Base-by-base conservation (phyloP, 2,113 vertebrate species). In the Actenoides hombroni region DNA sequence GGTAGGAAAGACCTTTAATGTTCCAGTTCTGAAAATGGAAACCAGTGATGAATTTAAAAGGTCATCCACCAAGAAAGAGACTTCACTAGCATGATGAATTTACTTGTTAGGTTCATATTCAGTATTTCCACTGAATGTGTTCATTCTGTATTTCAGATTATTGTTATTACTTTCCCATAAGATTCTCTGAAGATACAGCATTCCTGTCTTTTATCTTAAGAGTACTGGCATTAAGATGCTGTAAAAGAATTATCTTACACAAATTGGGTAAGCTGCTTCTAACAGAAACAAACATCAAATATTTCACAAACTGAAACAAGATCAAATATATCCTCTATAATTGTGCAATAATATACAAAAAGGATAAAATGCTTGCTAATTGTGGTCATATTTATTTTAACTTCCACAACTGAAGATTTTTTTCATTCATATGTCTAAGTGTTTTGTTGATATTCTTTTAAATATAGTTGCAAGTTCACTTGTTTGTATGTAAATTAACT, bases 301-400 rank as follows among this genome's bases (percentile, higher is more conserved):
- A 91, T 49, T 90, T 86, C 40, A 82, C 26, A 69, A 90, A 91
- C 69, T 4, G 4, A 69, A 83, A 28, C 26, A 86, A 79, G 20
- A 37, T 81, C 10, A 84, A 53, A 81, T 40, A 9, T 24, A 42
- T 33, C 28, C 57, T 60, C 39, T 86, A 11, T n/a, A 68, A 84
- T 24, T 54, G 94, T 97, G 95, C 96, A 97, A 96, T 96, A 96
- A 83, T 39, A 3, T 88, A 87, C 13, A 81, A 76, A 69, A 92
- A 44, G 0, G 11, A 68, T 84, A 65, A 88, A 93, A 85, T 48
- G 13, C 37, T 64, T 93, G 11, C 19, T 93, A 86, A 67, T 81
- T 88, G 31, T 83, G 53, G 14, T 68, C 2, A 25, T 96, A 94
- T 94, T 96, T 96, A 96, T 96, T 96, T 83, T 76, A 75, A 75